A percentile compares a stretch with the other conserved stretches of the same genome.
Conservation (phyloP, 30 jellyfish, hydroid and myxozoan genomes). For the Nemopilema nomurai region DNA sequence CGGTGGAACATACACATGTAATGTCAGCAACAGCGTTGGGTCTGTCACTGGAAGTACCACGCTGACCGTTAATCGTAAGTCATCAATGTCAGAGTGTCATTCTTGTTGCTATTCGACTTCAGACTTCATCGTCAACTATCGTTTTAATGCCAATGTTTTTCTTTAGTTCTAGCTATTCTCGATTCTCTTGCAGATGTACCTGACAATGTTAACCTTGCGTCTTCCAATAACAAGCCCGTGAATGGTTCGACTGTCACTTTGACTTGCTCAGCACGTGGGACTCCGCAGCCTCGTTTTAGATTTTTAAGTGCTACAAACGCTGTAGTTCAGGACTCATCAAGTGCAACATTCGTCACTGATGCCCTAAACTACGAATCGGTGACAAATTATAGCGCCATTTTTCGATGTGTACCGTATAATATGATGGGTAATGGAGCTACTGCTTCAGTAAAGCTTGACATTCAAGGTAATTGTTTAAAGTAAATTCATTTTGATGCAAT, state of each 20-base stretch:
- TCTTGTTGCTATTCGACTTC: not conserved
- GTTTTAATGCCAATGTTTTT: too few species aligned
- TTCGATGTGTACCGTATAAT: conserved; percentile 14
- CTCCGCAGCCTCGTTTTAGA: conserved; percentile 29
- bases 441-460: not conserved
- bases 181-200: conserved; percentile 33
- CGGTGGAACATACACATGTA: conserved; percentile 44
- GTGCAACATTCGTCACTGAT: not conserved
- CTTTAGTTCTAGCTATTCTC: not conserved
- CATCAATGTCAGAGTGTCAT: not conserved
- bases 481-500: not conserved
- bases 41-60: not conserved
- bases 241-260: conserved; percentile 37
- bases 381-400: not conserved
- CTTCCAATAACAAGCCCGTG: conserved; percentile 16
- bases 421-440: conserved; percentile 16
- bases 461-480: not conserved
- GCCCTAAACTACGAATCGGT: not conserved
- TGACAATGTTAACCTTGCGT: not conserved
- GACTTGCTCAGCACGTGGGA: conserved; percentile 28
- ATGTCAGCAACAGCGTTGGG: conserved; percentile 26
- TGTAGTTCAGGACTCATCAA: not conserved
- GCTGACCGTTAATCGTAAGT: conserved; percentile 13
- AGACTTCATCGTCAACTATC: not conserved
- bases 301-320: conserved; percentile 1